phyloP scores from a whole-genome alignment of 2,113 vertebrate species.

The Pollachius pollachius region DNA sequence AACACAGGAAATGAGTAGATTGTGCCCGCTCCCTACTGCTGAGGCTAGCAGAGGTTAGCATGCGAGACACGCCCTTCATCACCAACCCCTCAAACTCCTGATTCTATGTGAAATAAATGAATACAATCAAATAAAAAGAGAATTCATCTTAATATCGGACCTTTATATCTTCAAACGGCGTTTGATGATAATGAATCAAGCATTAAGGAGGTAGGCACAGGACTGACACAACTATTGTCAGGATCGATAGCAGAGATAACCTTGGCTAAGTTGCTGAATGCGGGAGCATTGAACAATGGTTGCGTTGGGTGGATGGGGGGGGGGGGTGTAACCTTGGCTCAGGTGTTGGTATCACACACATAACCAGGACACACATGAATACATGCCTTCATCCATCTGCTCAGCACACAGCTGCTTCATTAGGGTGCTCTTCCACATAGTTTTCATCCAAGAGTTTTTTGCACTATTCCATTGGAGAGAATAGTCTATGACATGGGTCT shows the following conservation, averaged over 20 bases:
- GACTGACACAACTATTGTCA: conserved; percentile 78
- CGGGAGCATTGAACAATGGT: conserved; percentile 21
- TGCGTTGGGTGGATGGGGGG: neutral
- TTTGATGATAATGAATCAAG: conserved; percentile 71
- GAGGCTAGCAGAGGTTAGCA: neutral
- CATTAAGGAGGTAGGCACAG: conserved; percentile 69
- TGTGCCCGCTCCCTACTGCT: neutral
- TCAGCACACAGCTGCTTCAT: too few relatives aligned
- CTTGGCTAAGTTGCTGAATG: conserved; percentile 62
- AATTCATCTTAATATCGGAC: conserved; percentile 62
- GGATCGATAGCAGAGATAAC: conserved; percentile 74
- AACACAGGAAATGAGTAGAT: conserved; percentile 7
- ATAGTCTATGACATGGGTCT: too few relatives aligned
- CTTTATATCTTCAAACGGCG: conserved; percentile 42
- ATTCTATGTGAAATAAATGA: too few relatives aligned
- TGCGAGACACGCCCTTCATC: too few relatives aligned
- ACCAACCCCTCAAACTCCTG: too few relatives aligned
- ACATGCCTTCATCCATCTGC: too few relatives aligned
- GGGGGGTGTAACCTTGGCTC: conserved; percentile 2
- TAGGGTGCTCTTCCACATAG: too few relatives aligned
- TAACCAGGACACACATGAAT: too few relatives aligned
- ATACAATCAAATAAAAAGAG: conserved; percentile 26
- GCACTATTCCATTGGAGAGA: too few relatives aligned
- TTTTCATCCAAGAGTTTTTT: too few relatives aligned
- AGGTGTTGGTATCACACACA: conserved; percentile 12